Evolutionary conservation across 2,113 vertebrate genomes (phyloP).

Genomic region (Phalacrocorax aristotelis): DNA sequence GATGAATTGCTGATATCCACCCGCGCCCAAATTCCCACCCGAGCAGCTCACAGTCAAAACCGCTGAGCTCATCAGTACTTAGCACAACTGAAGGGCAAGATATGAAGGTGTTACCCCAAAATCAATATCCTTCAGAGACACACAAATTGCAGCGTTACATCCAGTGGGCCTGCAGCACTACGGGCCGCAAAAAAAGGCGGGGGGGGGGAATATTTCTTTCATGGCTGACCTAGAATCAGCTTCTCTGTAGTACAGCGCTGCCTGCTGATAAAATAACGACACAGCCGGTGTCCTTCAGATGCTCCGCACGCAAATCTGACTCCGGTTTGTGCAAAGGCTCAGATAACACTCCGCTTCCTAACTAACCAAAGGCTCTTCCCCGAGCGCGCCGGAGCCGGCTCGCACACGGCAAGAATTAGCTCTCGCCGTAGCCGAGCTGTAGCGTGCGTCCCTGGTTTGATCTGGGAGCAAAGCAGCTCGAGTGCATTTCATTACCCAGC

Average conservation of each 20-base stretch:
- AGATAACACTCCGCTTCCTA: background rate
- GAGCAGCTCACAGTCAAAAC: background rate
- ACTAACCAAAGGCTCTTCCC: background rate
- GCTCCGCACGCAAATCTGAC: background rate
- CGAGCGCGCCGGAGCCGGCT: background rate
- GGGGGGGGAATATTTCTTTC: conserved; percentile 3
- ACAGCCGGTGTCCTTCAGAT: conserved; percentile 42
- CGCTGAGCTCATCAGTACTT: background rate
- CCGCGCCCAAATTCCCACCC: background rate
- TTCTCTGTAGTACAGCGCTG: conserved; percentile 66
- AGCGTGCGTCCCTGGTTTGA: background rate
- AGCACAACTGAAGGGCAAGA: background rate
- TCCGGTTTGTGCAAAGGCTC: background rate
- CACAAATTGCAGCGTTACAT: background rate
- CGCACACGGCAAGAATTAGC: background rate
- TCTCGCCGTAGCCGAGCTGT: background rate
- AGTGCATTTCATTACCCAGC: background rate
- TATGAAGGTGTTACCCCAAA: background rate
- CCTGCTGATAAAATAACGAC: conserved; percentile 59
- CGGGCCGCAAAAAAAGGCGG: background rate
- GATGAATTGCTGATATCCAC: background rate
- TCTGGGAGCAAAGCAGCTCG: background rate
- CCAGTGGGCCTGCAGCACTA: background rate
- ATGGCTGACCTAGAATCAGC: conserved; percentile 65
- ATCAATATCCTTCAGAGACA: conserved; percentile 2